A percentile compares a stretch with the other conserved stretches of the same genome.
Conservation (phyloP, 2,113 vertebrate species). For the Pterocles burchelli region DNA sequence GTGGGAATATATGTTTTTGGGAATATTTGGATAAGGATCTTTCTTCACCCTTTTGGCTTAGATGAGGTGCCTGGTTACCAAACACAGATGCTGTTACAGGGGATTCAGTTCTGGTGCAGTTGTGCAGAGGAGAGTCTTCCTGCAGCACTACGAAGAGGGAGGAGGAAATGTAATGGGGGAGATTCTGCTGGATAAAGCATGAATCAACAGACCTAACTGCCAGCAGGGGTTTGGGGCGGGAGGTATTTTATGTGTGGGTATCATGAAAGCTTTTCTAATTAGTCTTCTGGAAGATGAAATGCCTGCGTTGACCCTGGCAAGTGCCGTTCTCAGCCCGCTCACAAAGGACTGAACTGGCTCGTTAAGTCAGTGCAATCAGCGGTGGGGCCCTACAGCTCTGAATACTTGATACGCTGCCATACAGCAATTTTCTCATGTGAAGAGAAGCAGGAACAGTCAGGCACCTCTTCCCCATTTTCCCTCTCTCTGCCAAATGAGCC, state of each 20-base stretch:
- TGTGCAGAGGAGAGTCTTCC: neutral
- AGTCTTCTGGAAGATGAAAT: conserved; percentile 4
- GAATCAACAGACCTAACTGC: neutral
- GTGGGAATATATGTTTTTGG: neutral
- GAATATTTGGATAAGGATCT: neutral
- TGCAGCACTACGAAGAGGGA: neutral
- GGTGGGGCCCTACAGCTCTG: conserved; percentile 12
- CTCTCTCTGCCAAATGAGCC: neutral
- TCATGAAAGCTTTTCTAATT: neutral
- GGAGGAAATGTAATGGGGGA: neutral
- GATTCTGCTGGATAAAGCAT: neutral
- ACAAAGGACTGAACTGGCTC: neutral
- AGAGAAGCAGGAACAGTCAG: conserved; percentile 11
- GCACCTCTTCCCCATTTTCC: conserved; percentile 27
- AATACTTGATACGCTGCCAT: conserved; percentile 8
- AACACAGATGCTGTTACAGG: neutral
- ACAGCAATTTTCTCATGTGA: conserved; percentile 24
- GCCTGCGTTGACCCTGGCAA: neutral
- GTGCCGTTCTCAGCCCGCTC: conserved; percentile 1
- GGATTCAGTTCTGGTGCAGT: neutral
- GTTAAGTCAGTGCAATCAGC: conserved; percentile 13
- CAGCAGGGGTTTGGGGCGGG: neutral
- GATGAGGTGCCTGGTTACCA: neutral
- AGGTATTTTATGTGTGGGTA: neutral
- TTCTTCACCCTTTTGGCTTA: neutral